Percentiles rank a stretch among this genome's conserved stretches.
Conservation (phyloP, 2,888 invertebrate species). For the Mayetiola destructor region DNA sequence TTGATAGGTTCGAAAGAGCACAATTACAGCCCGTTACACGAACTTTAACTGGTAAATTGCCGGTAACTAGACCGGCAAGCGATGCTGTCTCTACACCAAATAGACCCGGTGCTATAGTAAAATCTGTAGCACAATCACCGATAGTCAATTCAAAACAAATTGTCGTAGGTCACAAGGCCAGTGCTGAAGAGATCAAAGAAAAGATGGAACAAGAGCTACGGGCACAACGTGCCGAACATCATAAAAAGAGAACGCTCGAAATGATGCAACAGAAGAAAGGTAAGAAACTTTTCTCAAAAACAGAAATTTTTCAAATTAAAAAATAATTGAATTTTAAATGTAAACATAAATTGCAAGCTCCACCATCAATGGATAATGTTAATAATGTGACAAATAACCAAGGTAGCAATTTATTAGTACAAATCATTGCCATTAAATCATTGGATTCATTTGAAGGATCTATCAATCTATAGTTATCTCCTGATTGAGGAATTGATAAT, state of each 20-base stretch:
- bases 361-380: constrained; percentile 19
- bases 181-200: constrained; percentile 66
- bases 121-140: constrained; percentile 27
- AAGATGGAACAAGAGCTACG: constrained; percentile 84
- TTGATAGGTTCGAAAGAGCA: constrained; percentile 48
- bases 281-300: background rate
- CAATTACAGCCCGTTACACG: constrained; percentile 64
- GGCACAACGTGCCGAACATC: constrained; percentile 75
- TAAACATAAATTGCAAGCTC: constrained; percentile 15
- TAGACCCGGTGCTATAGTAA: background rate
- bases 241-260: constrained; percentile 68
- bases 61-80: constrained; percentile 27
- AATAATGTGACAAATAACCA: constrained; percentile 14
- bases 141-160: background rate
- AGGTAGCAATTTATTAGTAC: background rate
- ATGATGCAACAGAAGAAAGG: constrained; percentile 35
- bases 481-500: background rate
- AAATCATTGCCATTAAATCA: too few relatives aligned
- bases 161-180: constrained; percentile 42
- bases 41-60: constrained; percentile 60
- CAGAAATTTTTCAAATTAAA: background rate
- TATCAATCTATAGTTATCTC: too few relatives aligned
- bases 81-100: background rate
- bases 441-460: too few relatives aligned
- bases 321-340: constrained; percentile 1